Evolutionary conservation across 2,888 invertebrate species (phyloP).

Genomic region (Odontothrips loti): DNA sequence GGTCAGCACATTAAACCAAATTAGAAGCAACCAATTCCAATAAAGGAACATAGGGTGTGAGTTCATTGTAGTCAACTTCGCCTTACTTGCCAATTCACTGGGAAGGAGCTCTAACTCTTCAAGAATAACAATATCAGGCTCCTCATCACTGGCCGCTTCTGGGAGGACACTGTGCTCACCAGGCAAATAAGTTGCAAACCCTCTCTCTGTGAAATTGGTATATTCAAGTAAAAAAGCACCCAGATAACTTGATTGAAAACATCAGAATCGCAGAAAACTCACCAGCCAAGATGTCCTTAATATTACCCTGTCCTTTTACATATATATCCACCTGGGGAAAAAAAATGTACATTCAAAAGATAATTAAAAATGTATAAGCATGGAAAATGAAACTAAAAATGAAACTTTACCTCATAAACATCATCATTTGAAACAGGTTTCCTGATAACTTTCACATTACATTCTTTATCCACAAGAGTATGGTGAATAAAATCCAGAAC

Average conservation of each 20-base stretch:
- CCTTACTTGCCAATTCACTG: too few relatives aligned
- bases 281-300: background rate
- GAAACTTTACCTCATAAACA: conserved; percentile 41
- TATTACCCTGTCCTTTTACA: background rate
- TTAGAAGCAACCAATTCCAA: too few relatives aligned
- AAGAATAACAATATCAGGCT: too few relatives aligned
- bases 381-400: conserved; percentile 28
- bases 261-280: background rate
- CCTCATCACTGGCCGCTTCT: background rate
- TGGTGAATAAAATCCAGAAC: conserved; percentile 61
- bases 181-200: background rate
- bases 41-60: too few relatives aligned
- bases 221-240: background rate
- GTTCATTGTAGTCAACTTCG: too few relatives aligned
- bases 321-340: conserved; percentile 29
- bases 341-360: conserved; percentile 33
- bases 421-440: conserved; percentile 40
- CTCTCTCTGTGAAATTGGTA: background rate
- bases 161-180: background rate
- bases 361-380: conserved; percentile 13
- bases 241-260: background rate
- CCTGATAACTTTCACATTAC: conserved; percentile 48
- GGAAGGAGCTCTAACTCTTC: too few relatives aligned
- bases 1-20: too few relatives aligned
- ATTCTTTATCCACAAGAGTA: conserved; percentile 55